These are phyloP conservation scores for Platycercus adscitus DNA, from an alignment of 2,113 vertebrate species.

Conservation along the genomic window DNA sequence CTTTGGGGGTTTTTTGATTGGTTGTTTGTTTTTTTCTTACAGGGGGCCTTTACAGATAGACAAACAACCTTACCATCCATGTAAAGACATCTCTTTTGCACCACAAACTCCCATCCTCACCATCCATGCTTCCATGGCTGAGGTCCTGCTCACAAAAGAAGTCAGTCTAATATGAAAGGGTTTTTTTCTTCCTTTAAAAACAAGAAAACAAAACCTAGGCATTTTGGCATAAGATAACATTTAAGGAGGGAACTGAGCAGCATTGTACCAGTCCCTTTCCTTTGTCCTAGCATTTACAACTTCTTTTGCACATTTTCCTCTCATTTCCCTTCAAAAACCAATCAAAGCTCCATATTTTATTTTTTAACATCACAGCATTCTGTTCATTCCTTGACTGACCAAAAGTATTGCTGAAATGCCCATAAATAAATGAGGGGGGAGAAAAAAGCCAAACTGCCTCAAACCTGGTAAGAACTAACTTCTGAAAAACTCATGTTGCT, in stretches of 20 bases:
- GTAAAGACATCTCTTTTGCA: neutral
- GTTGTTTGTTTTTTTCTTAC: neutral
- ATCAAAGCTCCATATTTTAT: neutral
- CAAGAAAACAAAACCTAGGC: neutral
- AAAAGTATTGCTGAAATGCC: constrained; percentile 59
- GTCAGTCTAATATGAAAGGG: constrained; percentile 8
- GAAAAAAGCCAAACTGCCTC: accelerated
- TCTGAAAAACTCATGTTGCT: neutral
- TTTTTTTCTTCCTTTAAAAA: constrained; percentile 22
- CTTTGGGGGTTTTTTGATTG: neutral
- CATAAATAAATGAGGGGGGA: constrained; percentile 1
- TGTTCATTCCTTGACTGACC: constrained; percentile 37
- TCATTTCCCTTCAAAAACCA: neutral
- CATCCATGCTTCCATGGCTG: accelerated
- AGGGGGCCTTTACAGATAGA: neutral
- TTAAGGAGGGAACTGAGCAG: constrained; percentile 2
- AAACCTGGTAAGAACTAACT: constrained; percentile 15
- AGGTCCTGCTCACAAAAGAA: neutral
- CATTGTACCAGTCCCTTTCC: neutral
- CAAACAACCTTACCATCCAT: neutral
- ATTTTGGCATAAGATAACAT: neutral
- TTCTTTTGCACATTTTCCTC: neutral
- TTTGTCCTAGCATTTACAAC: neutral
- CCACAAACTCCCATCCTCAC: neutral
- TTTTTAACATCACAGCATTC: neutral